Evolutionary conservation across 1,140 invertebrate genomes (phyloP).

Genomic region (Augochlora pura): DNA sequence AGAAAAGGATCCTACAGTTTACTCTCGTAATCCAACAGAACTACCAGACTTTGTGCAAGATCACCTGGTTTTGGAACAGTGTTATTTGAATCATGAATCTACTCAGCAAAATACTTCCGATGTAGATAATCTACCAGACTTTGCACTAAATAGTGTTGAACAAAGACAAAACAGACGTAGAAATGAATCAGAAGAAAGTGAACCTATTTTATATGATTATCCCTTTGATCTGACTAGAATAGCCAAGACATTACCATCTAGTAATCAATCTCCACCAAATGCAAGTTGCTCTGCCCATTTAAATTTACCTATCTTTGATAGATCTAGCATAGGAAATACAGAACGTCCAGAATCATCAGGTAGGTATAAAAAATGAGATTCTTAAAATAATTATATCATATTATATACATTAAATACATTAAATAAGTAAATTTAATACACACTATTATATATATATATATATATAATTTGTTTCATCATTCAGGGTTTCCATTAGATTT

Average conservation of each 20-base stretch:
- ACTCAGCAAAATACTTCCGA: constrained; percentile 65
- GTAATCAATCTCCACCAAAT: constrained; percentile 57
- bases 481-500: constrained; percentile 74
- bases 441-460: too few species aligned
- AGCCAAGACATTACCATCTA: constrained; percentile 53
- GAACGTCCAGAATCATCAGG: constrained; percentile 64
- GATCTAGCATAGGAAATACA: not conserved
- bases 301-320: constrained; percentile 68
- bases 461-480: constrained; percentile 19
- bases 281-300: constrained; percentile 61
- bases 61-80: constrained; percentile 82
- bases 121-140: constrained; percentile 80
- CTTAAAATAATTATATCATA: not conserved
- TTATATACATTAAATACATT: too few species aligned
- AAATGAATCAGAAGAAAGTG: constrained; percentile 59
- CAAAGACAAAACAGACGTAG: constrained; percentile 61
- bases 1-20: constrained; percentile 66
- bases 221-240: constrained; percentile 73
- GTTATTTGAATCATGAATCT: constrained; percentile 75
- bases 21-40: constrained; percentile 78
- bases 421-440: not conserved
- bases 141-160: constrained; percentile 74
- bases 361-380: constrained; percentile 22
- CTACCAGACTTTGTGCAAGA: constrained; percentile 84
- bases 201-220: constrained; percentile 49